Evolutionary conservation across 2,888 invertebrate genomes (phyloP), one percentile per base, ranked within the genome.

Genomic region (Charanyca ferruginea): DNA sequence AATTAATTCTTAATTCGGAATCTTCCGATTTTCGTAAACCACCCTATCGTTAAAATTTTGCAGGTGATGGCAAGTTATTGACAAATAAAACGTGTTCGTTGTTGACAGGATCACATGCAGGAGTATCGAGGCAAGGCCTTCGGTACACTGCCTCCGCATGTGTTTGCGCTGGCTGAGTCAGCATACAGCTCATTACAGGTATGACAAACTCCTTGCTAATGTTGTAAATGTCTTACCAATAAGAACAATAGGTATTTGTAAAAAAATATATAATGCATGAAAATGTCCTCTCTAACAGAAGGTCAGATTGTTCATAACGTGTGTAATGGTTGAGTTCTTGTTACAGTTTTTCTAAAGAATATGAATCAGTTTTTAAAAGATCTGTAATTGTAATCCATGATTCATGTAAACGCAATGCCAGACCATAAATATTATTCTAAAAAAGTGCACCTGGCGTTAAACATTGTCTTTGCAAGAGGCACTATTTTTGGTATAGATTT

Each of bases 121-220:
- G 96, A 97, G 88, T 98, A 98, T 92, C 97, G 98, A 85, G 97
- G 97, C 49, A 97, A 97, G 89, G 98, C 98, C 87, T 96, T 98
- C 91, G 98, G 98, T 25, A 96, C 96, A 42, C 93, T 98, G 86
- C 97, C 98, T 82, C 98, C 98, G 0, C 98, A 98, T 92, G 98
- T 98, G 47, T 98, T 98, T 94, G 98, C 98, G 7, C 94, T 99
- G 80, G 98, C 98, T 1, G 98, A 98, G 93, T 98, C 98, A 11
- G 98, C 98, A 0, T 98, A 98, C 92, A 97, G 97, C 68, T 97
- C 97, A 18, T 94, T 98, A 64, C 97, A 97, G 94, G 96, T 96
- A 88, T 48, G 66, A 47, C 20, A 3, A 55, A 60, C 23, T 20
- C 18, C 16, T 32, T 49, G 47, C 13, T 0, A 47, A n/a, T 41